Evolutionary conservation across 2,113 vertebrate genomes (phyloP).

Genomic region (Phrynosoma platyrhinos): DNA sequence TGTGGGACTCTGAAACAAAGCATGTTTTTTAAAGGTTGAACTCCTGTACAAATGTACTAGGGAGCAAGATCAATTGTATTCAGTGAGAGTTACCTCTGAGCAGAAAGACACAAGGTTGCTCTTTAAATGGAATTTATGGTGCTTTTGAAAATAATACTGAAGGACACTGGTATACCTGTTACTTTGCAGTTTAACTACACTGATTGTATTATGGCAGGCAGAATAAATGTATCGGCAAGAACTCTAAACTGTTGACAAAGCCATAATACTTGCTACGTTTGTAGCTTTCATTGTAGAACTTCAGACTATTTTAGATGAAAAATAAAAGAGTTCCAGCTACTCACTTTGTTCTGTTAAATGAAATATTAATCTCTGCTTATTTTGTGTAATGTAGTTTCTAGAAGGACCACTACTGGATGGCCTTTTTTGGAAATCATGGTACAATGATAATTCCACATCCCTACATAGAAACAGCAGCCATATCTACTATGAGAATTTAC

Average conservation of each 20-base stretch:
- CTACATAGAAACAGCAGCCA: slow-evolving; percentile 58
- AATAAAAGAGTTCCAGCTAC: not conserved
- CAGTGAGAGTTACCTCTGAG: not conserved
- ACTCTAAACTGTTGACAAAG: not conserved
- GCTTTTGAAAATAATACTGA: not conserved
- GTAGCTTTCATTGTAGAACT: not conserved
- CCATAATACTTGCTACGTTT: no score
- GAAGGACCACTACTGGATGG: slow-evolving; percentile 75
- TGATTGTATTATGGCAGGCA: not conserved
- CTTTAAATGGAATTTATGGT: not conserved
- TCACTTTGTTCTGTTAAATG: not conserved
- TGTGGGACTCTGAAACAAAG: not conserved
- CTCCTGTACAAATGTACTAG: not conserved
- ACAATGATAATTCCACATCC: slow-evolving; percentile 27
- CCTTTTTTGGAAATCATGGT: slow-evolving; percentile 75
- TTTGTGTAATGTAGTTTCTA: slow-evolving; percentile 61
- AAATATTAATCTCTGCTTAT: not conserved
- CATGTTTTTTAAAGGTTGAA: no score
- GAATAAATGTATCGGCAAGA: not conserved
- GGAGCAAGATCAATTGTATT: not conserved
- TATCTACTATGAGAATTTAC: slow-evolving; percentile 76
- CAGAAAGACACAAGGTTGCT: not conserved
- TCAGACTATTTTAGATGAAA: not conserved
- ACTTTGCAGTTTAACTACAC: not conserved
- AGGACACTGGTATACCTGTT: not conserved